Evolutionary conservation across 2,888 invertebrate species (phyloP).

Genomic region (Lepidocyrtinus sp.): DNA sequence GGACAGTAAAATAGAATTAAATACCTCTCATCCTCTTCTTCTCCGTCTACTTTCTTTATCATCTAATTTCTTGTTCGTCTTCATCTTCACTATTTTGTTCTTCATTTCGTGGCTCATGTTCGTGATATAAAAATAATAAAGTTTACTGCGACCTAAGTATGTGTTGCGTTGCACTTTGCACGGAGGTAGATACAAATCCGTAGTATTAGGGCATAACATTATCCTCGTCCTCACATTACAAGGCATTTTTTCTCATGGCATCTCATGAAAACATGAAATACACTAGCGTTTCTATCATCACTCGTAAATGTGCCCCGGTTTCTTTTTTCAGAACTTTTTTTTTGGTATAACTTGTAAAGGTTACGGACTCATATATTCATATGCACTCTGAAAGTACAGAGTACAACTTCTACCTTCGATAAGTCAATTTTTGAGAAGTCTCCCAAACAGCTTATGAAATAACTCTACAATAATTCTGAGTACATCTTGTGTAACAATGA

Average conservation of each 20-base stretch:
- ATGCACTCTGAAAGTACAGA: background rate
- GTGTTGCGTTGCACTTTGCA: background rate
- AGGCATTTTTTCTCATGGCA: slow-evolving; percentile 10
- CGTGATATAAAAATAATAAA: slow-evolving; percentile 18
- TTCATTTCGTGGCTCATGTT: slow-evolving; percentile 14
- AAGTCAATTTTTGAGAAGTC: too few relatives aligned
- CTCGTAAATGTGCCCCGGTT: slow-evolving; percentile 54
- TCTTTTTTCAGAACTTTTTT: slow-evolving; percentile 20
- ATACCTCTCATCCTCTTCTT: slow-evolving; percentile 52
- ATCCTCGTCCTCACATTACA: background rate
- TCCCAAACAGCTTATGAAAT: too few relatives aligned
- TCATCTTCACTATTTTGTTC: slow-evolving; percentile 15
- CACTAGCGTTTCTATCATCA: slow-evolving; percentile 43
- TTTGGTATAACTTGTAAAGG: background rate
- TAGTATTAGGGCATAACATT: slow-evolving; percentile 8
- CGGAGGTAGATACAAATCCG: background rate
- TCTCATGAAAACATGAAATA: slow-evolving; percentile 3
- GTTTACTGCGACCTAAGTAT: background rate
- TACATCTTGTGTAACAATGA: slow-evolving; percentile 2
- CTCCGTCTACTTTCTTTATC: slow-evolving; percentile 34
- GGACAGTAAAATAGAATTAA: slow-evolving; percentile 64
- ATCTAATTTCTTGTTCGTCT: slow-evolving; percentile 12
- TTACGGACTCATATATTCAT: background rate
- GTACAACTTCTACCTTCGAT: too few relatives aligned
- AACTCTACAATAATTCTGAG: slow-evolving; percentile 3